phyloP scores from a whole-genome alignment of 2,797 vertebrate genomes.

The Chanos chanos region DNA sequence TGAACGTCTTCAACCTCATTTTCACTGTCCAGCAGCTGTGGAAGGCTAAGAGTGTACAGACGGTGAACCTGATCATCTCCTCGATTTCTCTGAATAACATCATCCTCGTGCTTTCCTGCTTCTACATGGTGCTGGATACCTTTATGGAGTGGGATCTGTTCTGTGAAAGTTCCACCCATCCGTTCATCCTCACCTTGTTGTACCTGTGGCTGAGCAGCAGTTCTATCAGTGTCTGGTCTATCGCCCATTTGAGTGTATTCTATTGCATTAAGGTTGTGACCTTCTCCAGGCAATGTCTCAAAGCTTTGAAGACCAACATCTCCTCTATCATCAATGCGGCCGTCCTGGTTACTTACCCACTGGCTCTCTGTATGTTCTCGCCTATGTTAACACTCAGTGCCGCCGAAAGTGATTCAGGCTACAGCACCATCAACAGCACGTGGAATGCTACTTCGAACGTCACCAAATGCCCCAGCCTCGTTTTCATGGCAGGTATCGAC shows the following conservation, averaged over 20 bases:
- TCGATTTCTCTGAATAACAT: constrained; percentile 39
- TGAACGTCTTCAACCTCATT: constrained; percentile 39
- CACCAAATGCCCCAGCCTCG: background rate
- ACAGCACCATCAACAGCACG: background rate
- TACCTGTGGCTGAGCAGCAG: constrained; percentile 33
- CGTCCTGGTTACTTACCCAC: constrained; percentile 25
- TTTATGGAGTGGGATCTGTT: background rate
- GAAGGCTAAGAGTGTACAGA: constrained; percentile 9
- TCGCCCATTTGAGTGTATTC: constrained; percentile 43
- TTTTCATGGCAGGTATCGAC: constrained; percentile 19
- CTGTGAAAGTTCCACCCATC: constrained; percentile 1
- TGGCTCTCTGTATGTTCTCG: constrained; percentile 8
- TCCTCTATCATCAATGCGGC: constrained; percentile 17
- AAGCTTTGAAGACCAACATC: constrained; percentile 38
- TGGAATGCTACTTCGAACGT: background rate
- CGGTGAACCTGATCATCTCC: constrained; percentile 30
- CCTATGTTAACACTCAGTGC: constrained; percentile 28
- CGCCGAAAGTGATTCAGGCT: background rate
- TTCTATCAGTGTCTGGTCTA: constrained; percentile 48
- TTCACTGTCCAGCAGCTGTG: constrained; percentile 27
- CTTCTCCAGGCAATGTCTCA: constrained; percentile 21
- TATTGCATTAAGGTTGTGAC: constrained; percentile 48
- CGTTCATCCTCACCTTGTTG: background rate
- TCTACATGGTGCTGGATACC: constrained; percentile 10
- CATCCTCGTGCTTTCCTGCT: constrained; percentile 24